Conservation (phyloP, 2,113 vertebrate genomes). For the Myxocyprinus asiaticus region DNA sequence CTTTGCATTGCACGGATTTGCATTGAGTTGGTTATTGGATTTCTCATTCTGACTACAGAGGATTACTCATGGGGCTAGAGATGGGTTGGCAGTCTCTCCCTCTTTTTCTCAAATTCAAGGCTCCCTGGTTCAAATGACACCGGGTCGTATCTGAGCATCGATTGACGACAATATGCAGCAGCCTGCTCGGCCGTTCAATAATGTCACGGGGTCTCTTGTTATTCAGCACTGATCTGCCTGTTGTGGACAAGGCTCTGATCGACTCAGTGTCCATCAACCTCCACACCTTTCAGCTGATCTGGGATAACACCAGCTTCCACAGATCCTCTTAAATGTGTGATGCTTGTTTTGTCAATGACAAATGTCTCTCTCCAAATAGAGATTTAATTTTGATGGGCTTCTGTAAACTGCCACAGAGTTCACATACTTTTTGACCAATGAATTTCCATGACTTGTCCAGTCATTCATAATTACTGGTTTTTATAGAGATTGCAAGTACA, state of each 20-base stretch:
- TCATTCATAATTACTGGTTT: too few relatives aligned
- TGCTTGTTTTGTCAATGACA: neutral
- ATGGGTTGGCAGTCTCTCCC: neutral
- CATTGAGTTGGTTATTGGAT: neutral
- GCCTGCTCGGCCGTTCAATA: neutral
- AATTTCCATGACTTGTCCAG: too few relatives aligned
- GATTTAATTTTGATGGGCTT: neutral
- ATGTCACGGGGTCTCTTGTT: slow-evolving; percentile 31
- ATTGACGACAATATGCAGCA: slow-evolving; percentile 11
- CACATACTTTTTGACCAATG: too few relatives aligned
- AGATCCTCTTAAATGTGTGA: neutral
- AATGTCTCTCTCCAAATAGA: neutral
- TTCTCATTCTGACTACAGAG: slow-evolving; percentile 2
- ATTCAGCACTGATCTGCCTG: slow-evolving; percentile 34
- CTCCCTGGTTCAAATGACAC: slow-evolving; percentile 32
- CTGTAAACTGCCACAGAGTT: neutral
- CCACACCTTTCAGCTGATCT: slow-evolving; percentile 7
- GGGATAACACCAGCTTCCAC: neutral
- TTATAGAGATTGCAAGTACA: too few relatives aligned
- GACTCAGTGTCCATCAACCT: slow-evolving; percentile 36
- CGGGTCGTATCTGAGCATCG: slow-evolving; percentile 17
- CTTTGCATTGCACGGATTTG: neutral
- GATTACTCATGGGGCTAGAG: slow-evolving; percentile 4
- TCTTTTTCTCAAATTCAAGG: slow-evolving; percentile 13
- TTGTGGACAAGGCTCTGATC: slow-evolving; percentile 18